These are phyloP conservation scores for Tauraco erythrolophus DNA, from an alignment of 2,113 vertebrate species.

Conservation along the genomic window DNA sequence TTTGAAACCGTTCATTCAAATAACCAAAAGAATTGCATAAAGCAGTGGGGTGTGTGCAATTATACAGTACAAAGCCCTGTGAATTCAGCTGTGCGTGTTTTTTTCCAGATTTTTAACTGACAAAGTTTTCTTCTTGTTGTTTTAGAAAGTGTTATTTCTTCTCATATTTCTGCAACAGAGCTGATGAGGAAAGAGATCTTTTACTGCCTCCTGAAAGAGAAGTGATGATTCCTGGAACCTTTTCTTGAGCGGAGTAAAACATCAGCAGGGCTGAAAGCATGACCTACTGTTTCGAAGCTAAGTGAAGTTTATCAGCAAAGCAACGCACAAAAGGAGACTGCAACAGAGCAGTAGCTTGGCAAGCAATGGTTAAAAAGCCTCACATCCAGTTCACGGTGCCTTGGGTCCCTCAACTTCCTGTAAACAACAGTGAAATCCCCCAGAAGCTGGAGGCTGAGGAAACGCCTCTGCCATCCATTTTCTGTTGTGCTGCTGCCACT, in stretches of 20 bases:
- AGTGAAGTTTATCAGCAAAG: not conserved
- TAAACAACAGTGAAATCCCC: not conserved
- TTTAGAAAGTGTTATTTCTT: conserved; percentile 40
- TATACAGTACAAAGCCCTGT: not conserved
- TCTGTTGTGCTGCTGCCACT: not conserved
- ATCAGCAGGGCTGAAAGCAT: conserved; percentile 25
- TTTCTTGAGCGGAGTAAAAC: not conserved
- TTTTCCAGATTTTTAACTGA: not conserved
- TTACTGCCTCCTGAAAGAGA: not conserved
- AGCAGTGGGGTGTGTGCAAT: not conserved
- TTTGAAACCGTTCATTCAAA: not conserved
- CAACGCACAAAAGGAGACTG: not conserved
- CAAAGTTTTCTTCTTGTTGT: not conserved
- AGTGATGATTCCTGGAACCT: conserved; percentile 36
- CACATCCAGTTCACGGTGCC: not conserved
- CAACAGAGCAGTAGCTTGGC: not conserved
- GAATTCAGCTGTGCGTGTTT: not conserved
- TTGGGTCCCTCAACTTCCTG: not conserved
- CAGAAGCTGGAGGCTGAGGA: not conserved
- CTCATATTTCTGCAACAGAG: conserved; percentile 18
- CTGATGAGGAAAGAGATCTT: not conserved
- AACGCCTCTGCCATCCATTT: not conserved
- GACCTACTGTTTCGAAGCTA: not conserved
- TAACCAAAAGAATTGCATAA: not conserved
- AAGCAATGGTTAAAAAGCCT: not conserved